Evolutionary conservation across 92 coral and sea anemone species (phyloP), one percentile per base, ranked within the genome.

Genomic region (Epizoanthus scotinus): DNA sequence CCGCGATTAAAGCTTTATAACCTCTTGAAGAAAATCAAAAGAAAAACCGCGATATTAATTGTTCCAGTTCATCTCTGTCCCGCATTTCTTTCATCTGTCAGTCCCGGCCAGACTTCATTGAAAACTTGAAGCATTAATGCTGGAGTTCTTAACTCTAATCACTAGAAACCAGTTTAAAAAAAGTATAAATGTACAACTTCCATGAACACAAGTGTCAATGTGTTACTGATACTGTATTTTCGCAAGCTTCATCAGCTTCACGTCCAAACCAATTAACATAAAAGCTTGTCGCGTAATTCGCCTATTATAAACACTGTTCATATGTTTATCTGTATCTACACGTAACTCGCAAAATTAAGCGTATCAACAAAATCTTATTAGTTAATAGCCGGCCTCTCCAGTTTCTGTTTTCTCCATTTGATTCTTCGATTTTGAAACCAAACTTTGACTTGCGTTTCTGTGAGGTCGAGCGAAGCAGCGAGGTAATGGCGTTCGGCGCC

Each of bases 341-440:
- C 47, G 50, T 73, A 56, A 73, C 40, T 15, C 19, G 55, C 22
- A 75, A 38, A 57, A 75, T 59, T 58, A 75, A 75, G 21, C 25
- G 49, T 75, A 59, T 75, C 67, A 60, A 54, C 40, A 29, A 58
- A 59, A 75, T 75, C 68, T 53, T 17, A 75, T 59, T 75, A 75
- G 81, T 38, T 75, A 75, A 75, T 75, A 29, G 81, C 44, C 24
- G 94, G 90, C 18, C 94, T 75, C 29, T 92, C 97, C 54, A 92
- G 89, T 65, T 92, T 95, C 63, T 95, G 99, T 69, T 95, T 95
- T 67, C 99, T 84, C 99, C 99, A 95, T 53, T 95, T 95, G 28
- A 95, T 95, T 84, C 99, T 85, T 65, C 99, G 86, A 73, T 95
- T 95, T 73, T 95, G 99, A 55, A 95, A 95, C 99, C 99, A 95